Conservation (phyloP, 2,888 invertebrate genomes). For the Teleogryllus oceanicus region DNA sequence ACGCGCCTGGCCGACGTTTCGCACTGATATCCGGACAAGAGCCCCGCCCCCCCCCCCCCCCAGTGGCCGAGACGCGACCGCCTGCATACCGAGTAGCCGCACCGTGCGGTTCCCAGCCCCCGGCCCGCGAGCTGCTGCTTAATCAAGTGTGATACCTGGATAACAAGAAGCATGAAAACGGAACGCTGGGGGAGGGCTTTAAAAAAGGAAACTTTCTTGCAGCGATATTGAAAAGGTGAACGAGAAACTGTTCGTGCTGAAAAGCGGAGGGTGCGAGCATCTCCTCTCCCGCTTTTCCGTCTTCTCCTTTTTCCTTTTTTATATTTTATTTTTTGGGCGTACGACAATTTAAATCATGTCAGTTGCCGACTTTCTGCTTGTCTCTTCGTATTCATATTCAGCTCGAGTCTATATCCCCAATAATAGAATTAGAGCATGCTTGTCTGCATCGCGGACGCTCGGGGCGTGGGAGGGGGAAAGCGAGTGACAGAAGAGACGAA, state of each 20-base stretch:
- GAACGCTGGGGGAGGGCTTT: neutral
- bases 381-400: neutral
- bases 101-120: too few relatives aligned
- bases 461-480: neutral
- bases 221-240: neutral
- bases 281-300: neutral
- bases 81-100: too few relatives aligned
- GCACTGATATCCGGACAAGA: too few relatives aligned
- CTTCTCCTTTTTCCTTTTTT: neutral
- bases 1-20: too few relatives aligned
- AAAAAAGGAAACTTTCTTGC: neutral
- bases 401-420: neutral
- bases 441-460: neutral
- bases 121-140: neutral
- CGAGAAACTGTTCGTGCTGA: neutral
- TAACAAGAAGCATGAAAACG: neutral
- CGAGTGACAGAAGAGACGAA: neutral
- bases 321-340: neutral
- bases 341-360: constrained; percentile 18
- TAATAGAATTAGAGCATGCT: constrained; percentile 1
- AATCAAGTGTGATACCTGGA: neutral
- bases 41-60: too few relatives aligned
- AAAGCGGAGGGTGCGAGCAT: neutral
- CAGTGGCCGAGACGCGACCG: too few relatives aligned
- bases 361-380: neutral